A percentile compares a stretch with the other conserved stretches of the same genome.
Conservation (phyloP, 2,797 vertebrate species). For the Hippopotamyrus pictus region DNA sequence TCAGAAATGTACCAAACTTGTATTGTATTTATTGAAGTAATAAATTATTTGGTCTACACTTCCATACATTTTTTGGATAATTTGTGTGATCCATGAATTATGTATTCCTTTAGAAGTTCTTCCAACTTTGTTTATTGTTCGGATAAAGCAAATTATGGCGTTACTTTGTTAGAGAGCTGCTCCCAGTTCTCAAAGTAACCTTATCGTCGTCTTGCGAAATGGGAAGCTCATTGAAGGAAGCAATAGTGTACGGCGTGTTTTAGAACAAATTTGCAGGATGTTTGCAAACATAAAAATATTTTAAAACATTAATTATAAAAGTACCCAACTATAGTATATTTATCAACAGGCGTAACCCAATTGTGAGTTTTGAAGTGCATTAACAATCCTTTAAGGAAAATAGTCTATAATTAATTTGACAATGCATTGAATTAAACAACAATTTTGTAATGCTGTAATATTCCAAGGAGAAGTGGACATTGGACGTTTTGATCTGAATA, state of each 20-base stretch:
- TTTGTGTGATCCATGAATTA: neutral
- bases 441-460: neutral
- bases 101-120: neutral
- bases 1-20: neutral
- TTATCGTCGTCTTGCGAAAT: neutral
- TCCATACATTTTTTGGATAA: neutral
- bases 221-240: neutral
- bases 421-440: neutral
- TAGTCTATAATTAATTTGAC: neutral
- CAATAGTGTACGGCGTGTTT: neutral
- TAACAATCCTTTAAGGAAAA: neutral
- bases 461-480: neutral
- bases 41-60: neutral
- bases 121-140: constrained; percentile 6
- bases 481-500: neutral
- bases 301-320: neutral
- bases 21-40: neutral
- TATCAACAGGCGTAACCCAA: neutral
- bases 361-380: neutral
- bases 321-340: neutral
- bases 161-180: neutral
- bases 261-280: neutral
- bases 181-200: constrained; percentile 20
- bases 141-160: neutral
- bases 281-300: neutral